These are phyloP conservation scores for Bufotes viridis DNA, from an alignment of 2,797 vertebrate genomes.

Conservation along the genomic window DNA sequence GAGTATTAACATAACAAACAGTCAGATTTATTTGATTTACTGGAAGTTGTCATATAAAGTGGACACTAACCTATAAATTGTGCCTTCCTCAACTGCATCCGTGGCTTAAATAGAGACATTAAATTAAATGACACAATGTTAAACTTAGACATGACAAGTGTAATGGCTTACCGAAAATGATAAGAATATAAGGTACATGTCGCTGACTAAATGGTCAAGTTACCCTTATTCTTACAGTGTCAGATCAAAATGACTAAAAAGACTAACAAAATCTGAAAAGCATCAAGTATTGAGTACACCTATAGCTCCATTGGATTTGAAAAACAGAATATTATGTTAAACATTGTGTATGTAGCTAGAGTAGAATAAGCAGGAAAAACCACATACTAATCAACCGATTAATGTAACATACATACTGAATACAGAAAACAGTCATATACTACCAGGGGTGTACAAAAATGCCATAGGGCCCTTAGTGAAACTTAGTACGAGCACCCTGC, in stretches of 20 bases:
- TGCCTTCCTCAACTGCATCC: background rate
- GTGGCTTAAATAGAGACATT: background rate
- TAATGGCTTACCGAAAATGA: background rate
- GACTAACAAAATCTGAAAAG: too few species aligned
- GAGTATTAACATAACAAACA: slow-evolving; percentile 6
- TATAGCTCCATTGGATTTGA: background rate
- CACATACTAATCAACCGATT: background rate
- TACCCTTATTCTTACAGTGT: too few species aligned
- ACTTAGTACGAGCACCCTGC: too few species aligned
- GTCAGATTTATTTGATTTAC: slow-evolving; percentile 16
- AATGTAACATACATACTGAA: too few species aligned
- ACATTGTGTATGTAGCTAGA: background rate
- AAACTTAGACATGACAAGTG: background rate
- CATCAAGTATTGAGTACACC: too few species aligned
- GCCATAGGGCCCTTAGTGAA: too few species aligned
- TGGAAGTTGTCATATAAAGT: slow-evolving; percentile 12
- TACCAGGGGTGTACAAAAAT: too few species aligned
- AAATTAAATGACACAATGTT: background rate
- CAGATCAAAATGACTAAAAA: too few species aligned
- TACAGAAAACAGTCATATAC: too few species aligned
- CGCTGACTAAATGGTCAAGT: too few species aligned
- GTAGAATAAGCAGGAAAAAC: background rate
- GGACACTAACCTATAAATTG: slow-evolving; percentile 11
- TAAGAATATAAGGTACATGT: background rate
- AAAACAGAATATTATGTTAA: background rate